Evolutionary conservation across 2,113 vertebrate species (phyloP).

Genomic region (Heterochromis multidens): DNA sequence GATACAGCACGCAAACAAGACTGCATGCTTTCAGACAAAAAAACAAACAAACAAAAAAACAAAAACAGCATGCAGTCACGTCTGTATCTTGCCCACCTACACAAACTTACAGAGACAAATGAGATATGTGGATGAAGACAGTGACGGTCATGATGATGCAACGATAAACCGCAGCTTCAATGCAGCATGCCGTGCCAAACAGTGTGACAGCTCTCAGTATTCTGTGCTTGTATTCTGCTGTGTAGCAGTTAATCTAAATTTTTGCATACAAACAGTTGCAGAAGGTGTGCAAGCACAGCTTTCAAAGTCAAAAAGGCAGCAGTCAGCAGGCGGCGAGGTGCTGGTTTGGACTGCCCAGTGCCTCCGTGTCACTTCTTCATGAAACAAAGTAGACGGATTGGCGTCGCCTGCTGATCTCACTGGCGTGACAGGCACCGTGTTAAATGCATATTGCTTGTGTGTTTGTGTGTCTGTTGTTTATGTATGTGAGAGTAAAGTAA

Average conservation of each 20-base stretch:
- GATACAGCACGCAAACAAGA: conserved; percentile 15
- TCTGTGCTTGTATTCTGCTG: background rate
- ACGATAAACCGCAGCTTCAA: background rate
- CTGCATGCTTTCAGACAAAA: conserved; percentile 2
- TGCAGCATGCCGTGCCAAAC: background rate
- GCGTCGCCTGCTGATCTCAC: background rate
- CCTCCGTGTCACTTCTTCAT: conserved; percentile 6
- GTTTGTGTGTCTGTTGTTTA: background rate
- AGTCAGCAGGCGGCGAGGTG: background rate
- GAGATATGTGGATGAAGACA: background rate
- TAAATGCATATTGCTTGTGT: conserved; percentile 1
- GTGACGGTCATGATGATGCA: background rate
- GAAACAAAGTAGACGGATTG: conserved; percentile 31
- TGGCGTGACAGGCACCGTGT: background rate
- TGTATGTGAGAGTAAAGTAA: background rate
- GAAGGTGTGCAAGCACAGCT: conserved; percentile 23
- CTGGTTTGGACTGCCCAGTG: background rate
- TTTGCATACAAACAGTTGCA: conserved; percentile 3
- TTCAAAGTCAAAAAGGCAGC: conserved; percentile 38
- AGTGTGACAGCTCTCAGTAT: conserved; percentile 30
- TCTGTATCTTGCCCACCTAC: background rate
- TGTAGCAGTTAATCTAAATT: conserved; percentile 21
- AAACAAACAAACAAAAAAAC: background rate
- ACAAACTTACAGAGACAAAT: background rate
- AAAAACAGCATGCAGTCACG: background rate